Percentiles rank a stretch among this genome's conserved stretches.
phyloP scores from a whole-genome alignment of 2,888 invertebrate genomes.

The Sphaerophoria rueppellii region DNA sequence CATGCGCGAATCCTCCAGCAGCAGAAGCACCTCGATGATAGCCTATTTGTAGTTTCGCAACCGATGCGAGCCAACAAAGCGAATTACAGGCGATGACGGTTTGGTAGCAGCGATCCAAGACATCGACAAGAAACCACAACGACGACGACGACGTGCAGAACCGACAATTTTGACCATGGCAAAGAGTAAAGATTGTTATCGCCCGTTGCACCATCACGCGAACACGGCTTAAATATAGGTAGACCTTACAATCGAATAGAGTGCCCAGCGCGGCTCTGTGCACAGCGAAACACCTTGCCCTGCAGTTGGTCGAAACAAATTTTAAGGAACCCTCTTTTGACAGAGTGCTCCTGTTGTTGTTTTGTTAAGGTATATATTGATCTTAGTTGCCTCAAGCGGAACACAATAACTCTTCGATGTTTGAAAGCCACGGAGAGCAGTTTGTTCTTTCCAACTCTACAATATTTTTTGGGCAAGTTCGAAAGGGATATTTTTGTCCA shows the following conservation, averaged over 20 bases:
- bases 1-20: slow-evolving; percentile 34
- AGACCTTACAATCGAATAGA: neutral
- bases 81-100: neutral
- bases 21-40: neutral
- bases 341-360: slow-evolving; percentile 27
- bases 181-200: slow-evolving; percentile 63
- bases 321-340: slow-evolving; percentile 15
- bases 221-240: neutral
- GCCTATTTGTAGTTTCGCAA: slow-evolving; percentile 58
- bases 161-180: slow-evolving; percentile 68
- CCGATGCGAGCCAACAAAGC: neutral
- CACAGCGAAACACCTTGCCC: slow-evolving; percentile 69
- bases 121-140: neutral
- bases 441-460: slow-evolving; percentile 51
- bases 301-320: slow-evolving; percentile 47
- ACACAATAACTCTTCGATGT: slow-evolving; percentile 72
- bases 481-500: slow-evolving; percentile 14
- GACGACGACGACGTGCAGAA: slow-evolving; percentile 19
- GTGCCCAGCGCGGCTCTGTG: slow-evolving; percentile 10
- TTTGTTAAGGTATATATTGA: slow-evolving; percentile 13
- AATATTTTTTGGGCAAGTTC: neutral
- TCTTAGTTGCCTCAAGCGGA: slow-evolving; percentile 68
- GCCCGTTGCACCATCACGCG: slow-evolving; percentile 58
- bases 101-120: slow-evolving; percentile 13
- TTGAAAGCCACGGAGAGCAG: slow-evolving; percentile 48